These are phyloP conservation scores for Lasioglossum figueresi DNA, from an alignment of 2,888 invertebrate genomes.

Conservation along the genomic window DNA sequence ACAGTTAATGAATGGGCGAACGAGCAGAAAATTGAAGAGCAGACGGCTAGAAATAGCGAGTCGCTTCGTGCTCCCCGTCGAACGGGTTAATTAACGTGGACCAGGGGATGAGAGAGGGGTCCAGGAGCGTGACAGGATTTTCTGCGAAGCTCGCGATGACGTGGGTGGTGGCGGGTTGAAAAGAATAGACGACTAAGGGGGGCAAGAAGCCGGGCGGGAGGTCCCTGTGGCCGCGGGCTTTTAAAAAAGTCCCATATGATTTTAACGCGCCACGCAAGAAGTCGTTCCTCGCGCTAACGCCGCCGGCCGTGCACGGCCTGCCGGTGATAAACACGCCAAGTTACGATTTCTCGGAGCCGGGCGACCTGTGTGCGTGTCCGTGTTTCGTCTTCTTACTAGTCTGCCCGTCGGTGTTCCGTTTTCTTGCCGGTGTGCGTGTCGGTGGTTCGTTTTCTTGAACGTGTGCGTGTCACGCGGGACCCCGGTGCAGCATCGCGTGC, in stretches of 20 bases:
- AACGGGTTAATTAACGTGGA: constrained; percentile 35
- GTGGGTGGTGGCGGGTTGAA: constrained; percentile 67
- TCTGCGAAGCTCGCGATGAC: constrained; percentile 71
- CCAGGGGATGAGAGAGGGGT: neutral
- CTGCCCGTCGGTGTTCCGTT: neutral
- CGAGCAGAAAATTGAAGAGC: neutral
- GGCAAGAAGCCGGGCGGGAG: constrained; percentile 60
- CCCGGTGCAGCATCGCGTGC: constrained; percentile 43
- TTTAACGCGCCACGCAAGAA: constrained; percentile 82
- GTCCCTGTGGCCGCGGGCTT: constrained; percentile 67
- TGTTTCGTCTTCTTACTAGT: neutral
- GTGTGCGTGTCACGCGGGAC: constrained; percentile 37
- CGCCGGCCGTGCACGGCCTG: constrained; percentile 73
- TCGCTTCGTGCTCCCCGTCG: neutral
- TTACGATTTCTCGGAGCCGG: constrained; percentile 83
- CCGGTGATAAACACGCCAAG: constrained; percentile 83
- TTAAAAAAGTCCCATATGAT: constrained; percentile 79
- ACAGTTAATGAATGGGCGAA: neutral
- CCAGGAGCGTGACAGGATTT: constrained; percentile 59
- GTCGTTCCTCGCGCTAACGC: constrained; percentile 80
- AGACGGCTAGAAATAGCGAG: neutral
- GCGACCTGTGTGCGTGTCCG: constrained; percentile 25
- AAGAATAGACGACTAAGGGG: constrained; percentile 45
- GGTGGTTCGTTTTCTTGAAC: neutral
- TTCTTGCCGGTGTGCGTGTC: constrained; percentile 20